Percentiles rank a stretch among this genome's conserved stretches.
Conservation (phyloP, 2,113 vertebrate genomes). For the Myotis lucifugus region DNA sequence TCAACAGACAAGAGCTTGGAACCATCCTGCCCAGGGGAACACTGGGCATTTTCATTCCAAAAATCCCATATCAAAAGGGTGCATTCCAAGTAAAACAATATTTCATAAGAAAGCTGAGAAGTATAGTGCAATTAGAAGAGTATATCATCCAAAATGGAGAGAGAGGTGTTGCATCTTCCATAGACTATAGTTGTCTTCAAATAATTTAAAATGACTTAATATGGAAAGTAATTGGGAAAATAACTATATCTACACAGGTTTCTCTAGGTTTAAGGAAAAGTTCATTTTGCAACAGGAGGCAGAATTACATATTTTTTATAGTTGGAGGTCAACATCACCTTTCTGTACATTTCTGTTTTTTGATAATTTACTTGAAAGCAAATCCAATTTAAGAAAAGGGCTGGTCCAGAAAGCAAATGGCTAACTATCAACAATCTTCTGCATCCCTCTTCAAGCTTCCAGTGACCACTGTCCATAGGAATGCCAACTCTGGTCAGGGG, state of each 20-base stretch:
- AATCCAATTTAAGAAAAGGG: neutral
- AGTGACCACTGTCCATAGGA: neutral
- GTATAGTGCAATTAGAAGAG: neutral
- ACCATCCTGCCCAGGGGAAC: too few relatives aligned
- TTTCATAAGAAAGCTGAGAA: neutral
- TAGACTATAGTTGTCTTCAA: constrained; percentile 13
- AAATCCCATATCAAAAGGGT: neutral
- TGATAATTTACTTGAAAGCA: neutral
- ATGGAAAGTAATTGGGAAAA: constrained; percentile 43
- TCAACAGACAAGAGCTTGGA: too few relatives aligned
- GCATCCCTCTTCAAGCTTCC: neutral
- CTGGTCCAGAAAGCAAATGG: neutral
- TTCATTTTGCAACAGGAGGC: neutral
- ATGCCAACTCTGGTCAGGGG: neutral
- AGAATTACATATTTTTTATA: neutral
- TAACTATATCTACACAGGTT: neutral
- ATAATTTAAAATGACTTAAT: constrained; percentile 50
- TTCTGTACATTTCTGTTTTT: neutral
- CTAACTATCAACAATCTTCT: neutral
- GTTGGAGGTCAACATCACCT: neutral
- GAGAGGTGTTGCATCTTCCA: constrained; percentile 46
- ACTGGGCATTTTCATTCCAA: too few relatives aligned
- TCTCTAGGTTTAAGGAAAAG: neutral
- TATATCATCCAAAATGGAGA: neutral
- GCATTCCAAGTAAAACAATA: constrained; percentile 29